Conservation (phyloP, 2,797 vertebrate species). For the Artibeus jamaicensis region DNA sequence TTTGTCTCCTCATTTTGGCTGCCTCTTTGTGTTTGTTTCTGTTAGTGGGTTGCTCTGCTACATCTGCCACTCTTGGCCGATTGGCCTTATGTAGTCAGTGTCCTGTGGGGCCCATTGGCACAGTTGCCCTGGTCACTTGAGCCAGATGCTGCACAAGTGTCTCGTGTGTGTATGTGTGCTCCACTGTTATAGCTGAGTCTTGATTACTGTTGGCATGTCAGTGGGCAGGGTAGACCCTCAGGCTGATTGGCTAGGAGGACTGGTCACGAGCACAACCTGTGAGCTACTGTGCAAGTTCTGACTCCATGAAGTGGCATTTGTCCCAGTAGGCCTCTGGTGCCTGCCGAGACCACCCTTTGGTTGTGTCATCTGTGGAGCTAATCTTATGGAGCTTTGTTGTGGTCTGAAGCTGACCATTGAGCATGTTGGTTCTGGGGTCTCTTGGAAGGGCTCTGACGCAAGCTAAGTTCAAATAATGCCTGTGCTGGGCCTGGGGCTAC, state of each 20-base stretch:
- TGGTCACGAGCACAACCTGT: not conserved
- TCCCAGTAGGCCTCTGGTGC: not conserved
- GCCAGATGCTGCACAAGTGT: not conserved
- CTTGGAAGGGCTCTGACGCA: not conserved
- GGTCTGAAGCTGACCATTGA: not conserved
- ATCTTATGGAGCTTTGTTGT: not conserved
- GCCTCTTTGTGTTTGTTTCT: not conserved
- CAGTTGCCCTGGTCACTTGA: not conserved
- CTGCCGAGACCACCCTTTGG: not conserved
- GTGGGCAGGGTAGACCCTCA: not conserved
- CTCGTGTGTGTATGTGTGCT: not conserved
- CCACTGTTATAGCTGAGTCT: not conserved
- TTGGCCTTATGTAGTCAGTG: not conserved
- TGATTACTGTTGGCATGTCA: not conserved
- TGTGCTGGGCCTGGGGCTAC: not conserved
- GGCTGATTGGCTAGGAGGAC: not conserved
- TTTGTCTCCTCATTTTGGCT: not conserved
- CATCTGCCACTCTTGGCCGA: not conserved
- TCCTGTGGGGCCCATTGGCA: not conserved
- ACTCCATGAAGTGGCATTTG: not conserved
- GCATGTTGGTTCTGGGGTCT: not conserved
- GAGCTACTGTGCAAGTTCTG: not conserved
- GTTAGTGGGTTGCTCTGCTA: not conserved
- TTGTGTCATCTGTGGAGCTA: not conserved
- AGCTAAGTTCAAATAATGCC: not conserved